Evolutionary conservation across 2,797 vertebrate genomes (phyloP).

Genomic region (Cossypha polioptera): DNA sequence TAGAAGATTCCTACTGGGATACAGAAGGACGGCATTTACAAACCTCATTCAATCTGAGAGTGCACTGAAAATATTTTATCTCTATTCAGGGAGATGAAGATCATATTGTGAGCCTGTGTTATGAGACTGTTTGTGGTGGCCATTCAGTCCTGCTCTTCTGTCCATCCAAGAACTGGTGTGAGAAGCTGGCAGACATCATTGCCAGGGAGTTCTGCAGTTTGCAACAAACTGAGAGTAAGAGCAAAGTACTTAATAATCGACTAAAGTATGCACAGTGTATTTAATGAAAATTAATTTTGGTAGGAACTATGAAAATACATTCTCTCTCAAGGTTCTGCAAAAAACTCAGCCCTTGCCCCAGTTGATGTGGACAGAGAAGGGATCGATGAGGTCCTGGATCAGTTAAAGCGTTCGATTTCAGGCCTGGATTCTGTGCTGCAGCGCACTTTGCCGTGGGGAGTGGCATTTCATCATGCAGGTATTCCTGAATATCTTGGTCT

Average conservation of each 20-base stretch:
- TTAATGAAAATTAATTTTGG: not conserved
- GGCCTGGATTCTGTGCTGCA: constrained; percentile 89
- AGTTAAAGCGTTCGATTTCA: constrained; percentile 86
- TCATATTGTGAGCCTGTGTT: constrained; percentile 92
- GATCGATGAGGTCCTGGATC: constrained; percentile 84
- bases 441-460: constrained; percentile 90
- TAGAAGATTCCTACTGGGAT: not conserved
- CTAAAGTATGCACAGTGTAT: not conserved
- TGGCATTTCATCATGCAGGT: constrained; percentile 98
- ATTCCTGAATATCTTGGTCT: not conserved
- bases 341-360: constrained; percentile 53
- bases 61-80: constrained; percentile 24
- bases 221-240: constrained; percentile 68
- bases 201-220: constrained; percentile 91
- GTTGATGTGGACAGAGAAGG: constrained; percentile 80
- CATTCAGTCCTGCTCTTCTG: constrained; percentile 94
- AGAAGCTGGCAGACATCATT: constrained; percentile 90
- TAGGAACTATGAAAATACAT: not conserved
- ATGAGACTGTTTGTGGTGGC: constrained; percentile 88
- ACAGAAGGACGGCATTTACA: not conserved
- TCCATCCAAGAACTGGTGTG: constrained; percentile 98
- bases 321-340: constrained; percentile 49
- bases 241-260: not conserved
- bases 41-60: not conserved
- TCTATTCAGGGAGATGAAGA: constrained; percentile 91